phyloP scores from a whole-genome alignment of 2,113 vertebrate species.

The Hypomesus transpacificus region DNA sequence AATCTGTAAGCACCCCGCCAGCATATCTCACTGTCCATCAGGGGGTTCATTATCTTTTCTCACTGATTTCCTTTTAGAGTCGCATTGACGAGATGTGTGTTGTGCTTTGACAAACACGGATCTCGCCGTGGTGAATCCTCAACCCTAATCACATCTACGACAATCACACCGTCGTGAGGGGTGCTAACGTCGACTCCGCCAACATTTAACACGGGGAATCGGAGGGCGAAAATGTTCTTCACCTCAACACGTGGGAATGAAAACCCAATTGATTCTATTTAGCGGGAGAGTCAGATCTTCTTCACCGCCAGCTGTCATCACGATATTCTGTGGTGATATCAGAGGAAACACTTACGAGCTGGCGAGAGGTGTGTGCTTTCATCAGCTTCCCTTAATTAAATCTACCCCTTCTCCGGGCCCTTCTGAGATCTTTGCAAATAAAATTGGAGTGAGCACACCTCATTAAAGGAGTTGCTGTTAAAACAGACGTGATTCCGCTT shows the following conservation, averaged over 20 bases:
- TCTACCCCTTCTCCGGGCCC: conserved; percentile 70
- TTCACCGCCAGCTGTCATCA: conserved; percentile 64
- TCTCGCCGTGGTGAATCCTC: too few relatives aligned
- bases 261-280: conserved; percentile 60
- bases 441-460: conserved; percentile 68
- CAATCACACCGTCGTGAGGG: too few relatives aligned
- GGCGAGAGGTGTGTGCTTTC: conserved; percentile 68
- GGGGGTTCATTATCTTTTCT: conserved; percentile 19
- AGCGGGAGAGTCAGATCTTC: conserved; percentile 61
- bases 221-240: conserved; percentile 42
- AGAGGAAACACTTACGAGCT: conserved; percentile 67
- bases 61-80: conserved; percentile 9
- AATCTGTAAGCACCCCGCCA: conserved; percentile 54
- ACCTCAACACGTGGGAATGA: conserved; percentile 62
- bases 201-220: too few relatives aligned
- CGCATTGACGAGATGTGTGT: too few relatives aligned
- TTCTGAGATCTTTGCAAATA: conserved; percentile 67
- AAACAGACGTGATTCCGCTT: conserved; percentile 59
- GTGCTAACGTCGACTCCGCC: too few relatives aligned
- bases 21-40: conserved; percentile 41
- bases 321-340: conserved; percentile 69
- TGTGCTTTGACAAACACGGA: too few relatives aligned
- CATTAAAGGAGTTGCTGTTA: conserved; percentile 69
- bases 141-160: too few relatives aligned
- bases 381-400: conserved; percentile 78